Evolutionary conservation across 2,888 invertebrate species (phyloP), one percentile per base, ranked within the genome.

Genomic region (Dynastes hyllus): DNA sequence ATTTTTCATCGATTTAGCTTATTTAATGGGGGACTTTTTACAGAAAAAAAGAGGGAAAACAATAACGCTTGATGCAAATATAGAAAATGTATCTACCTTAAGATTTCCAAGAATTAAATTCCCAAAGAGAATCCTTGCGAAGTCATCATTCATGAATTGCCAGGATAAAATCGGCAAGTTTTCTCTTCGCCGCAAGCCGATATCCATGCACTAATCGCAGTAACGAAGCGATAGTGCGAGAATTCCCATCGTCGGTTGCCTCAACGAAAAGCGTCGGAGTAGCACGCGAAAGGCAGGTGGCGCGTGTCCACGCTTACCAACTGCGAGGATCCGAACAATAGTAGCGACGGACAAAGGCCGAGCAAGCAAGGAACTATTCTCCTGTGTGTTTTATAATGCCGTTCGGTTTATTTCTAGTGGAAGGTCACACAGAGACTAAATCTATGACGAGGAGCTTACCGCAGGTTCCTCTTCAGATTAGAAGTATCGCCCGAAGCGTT

Each of bases 341-440:
- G 9, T 13, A 50, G 45, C 67, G 27, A 67, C 67, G 50, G 45
- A 67, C 45, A 22, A 67, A 67, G 67, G 67, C 67, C 67, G 67
- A 16, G 22, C 45, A 22, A 13, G 16, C 40, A 61, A 58, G 73
- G 58, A 22, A 71, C 37, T 37, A 40, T 58, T 53, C 51, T 27
- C 40, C 61, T 37, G 58, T 73, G 32, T 32, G 51, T 51, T 51
- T 51, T 51, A 50, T 50, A 58, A 22, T 16, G 8, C 37, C 40
- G 58, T 58, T 58, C 32, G 22, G 58, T 53, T 73, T 73, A 73
- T 73, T 73, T 73, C 45, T 45, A 73, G 58, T 58, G 58, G 58
- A 73, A 73, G 73, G 73, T 73, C 73, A 40, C 73, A 55, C 53
- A 32, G n/a, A 55, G 73, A 73, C 73, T 73, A 73, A 73, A 73